phyloP scores from a whole-genome alignment of 2,888 invertebrate genomes.

The Gasteruption jaculator region DNA sequence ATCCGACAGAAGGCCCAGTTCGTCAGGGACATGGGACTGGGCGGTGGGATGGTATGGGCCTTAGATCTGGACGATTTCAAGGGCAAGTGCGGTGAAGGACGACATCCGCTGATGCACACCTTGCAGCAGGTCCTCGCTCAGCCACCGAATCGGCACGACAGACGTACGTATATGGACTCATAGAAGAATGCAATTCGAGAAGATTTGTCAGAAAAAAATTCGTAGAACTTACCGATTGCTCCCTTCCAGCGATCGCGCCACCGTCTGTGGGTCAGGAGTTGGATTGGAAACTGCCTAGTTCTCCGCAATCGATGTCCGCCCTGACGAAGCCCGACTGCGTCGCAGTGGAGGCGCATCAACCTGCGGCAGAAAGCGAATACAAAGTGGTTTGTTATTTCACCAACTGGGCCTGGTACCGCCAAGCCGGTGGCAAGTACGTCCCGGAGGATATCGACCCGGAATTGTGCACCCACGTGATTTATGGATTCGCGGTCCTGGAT shows the following conservation, averaged over 20 bases:
- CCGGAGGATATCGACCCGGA: slow-evolving; percentile 80
- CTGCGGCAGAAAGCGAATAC: slow-evolving; percentile 49
- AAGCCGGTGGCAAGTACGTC: slow-evolving; percentile 73
- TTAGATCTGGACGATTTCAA: slow-evolving; percentile 84
- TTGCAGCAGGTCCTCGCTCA: slow-evolving; percentile 69
- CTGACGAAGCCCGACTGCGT: background rate
- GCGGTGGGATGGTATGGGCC: slow-evolving; percentile 90
- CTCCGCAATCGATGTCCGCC: slow-evolving; percentile 5
- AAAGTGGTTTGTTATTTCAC: slow-evolving; percentile 90
- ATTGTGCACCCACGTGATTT: slow-evolving; percentile 87
- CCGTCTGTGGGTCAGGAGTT: slow-evolving; percentile 33
- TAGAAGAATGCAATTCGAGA: background rate
- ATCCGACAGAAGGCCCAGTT: slow-evolving; percentile 76
- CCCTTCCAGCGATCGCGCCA: slow-evolving; percentile 32
- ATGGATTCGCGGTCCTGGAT: slow-evolving; percentile 86
- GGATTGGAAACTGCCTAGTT: slow-evolving; percentile 30
- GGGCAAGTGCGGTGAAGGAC: slow-evolving; percentile 70
- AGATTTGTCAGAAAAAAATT: too few species aligned
- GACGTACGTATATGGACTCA: slow-evolving; percentile 32
- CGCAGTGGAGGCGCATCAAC: slow-evolving; percentile 6
- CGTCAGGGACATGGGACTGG: slow-evolving; percentile 71
- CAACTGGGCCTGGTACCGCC: slow-evolving; percentile 93
- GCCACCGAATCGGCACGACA: slow-evolving; percentile 35
- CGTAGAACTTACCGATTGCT: background rate
- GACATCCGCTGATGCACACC: slow-evolving; percentile 74